Evolutionary conservation across 2,113 vertebrate species (phyloP).

Genomic region (Scomber scombrus): DNA sequence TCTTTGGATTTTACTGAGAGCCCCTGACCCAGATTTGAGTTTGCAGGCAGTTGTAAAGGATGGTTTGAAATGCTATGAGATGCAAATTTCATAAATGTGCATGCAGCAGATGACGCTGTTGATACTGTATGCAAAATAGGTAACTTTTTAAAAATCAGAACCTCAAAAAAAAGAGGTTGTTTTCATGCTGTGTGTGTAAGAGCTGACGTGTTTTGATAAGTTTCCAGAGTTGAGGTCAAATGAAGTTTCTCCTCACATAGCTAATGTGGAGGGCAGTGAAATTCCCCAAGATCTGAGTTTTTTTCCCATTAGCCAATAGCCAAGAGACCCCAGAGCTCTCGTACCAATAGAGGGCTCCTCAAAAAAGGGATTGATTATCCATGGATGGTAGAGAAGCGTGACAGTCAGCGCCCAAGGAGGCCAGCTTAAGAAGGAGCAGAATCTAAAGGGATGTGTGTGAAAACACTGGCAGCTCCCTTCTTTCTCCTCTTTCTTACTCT

Average conservation of each 20-base stretch:
- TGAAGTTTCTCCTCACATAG: constrained; percentile 72
- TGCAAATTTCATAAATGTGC: constrained; percentile 18
- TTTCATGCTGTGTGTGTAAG: constrained; percentile 2
- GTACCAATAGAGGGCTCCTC: constrained; percentile 71
- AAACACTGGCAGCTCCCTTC: constrained; percentile 62
- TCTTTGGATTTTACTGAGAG: constrained; percentile 39
- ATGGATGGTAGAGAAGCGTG: constrained; percentile 78
- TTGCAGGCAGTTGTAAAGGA: constrained; percentile 15
- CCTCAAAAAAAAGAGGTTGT: neutral
- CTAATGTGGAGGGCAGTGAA: constrained; percentile 73
- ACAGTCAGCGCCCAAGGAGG: constrained; percentile 81
- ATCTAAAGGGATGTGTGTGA: constrained; percentile 70
- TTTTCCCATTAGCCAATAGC: constrained; percentile 62
- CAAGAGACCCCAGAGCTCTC: constrained; percentile 64
- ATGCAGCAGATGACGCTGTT: constrained; percentile 17
- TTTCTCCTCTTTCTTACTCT: constrained; percentile 37
- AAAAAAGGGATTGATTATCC: constrained; percentile 84
- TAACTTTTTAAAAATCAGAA: constrained; percentile 13
- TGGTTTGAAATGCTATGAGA: constrained; percentile 28
- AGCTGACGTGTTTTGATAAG: constrained; percentile 42
- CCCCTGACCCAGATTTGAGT: constrained; percentile 46
- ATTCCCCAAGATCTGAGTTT: constrained; percentile 74
- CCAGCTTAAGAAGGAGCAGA: constrained; percentile 65
- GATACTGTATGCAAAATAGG: constrained; percentile 19
- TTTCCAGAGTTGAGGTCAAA: constrained; percentile 71